These are phyloP conservation scores for Octopus sinensis DNA, from an alignment of 1,140 invertebrate genomes.

Conservation along the genomic window DNA sequence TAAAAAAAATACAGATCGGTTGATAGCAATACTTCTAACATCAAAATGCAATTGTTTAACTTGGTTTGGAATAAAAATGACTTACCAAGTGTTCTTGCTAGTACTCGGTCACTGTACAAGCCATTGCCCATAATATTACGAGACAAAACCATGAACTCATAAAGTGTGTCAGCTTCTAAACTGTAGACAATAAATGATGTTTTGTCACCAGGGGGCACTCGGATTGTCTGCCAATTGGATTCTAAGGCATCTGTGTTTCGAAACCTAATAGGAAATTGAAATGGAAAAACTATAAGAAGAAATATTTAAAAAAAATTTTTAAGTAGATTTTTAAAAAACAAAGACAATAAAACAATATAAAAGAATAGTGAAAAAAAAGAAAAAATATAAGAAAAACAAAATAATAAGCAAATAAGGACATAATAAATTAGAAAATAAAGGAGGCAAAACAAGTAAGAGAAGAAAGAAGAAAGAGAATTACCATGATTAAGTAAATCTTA, in stretches of 20 bases:
- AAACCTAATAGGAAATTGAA: neutral
- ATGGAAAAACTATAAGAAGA: neutral
- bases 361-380: neutral
- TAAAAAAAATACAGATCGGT: neutral
- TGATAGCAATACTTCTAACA: neutral
- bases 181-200: slow-evolving; percentile 88
- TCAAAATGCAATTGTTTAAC: neutral
- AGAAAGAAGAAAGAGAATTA: too few species aligned
- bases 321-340: neutral
- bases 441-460: too few species aligned
- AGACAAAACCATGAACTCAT: slow-evolving; percentile 94
- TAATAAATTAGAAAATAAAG: too few species aligned
- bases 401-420: too few species aligned
- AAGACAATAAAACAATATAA: neutral
- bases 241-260: slow-evolving; percentile 25
- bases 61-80: neutral
- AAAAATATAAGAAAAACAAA: too few species aligned
- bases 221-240: slow-evolving; percentile 44
- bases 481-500: too few species aligned
- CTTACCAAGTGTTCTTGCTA: slow-evolving; percentile 84
- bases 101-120: slow-evolving; percentile 89
- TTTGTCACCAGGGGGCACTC: slow-evolving; percentile 66
- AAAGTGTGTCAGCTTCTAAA: slow-evolving; percentile 82
- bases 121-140: slow-evolving; percentile 91
- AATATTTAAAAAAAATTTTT: neutral